These are phyloP conservation scores for Aptenodytes forsteri DNA, from an alignment of 2,113 vertebrate genomes.

Conservation along the genomic window DNA sequence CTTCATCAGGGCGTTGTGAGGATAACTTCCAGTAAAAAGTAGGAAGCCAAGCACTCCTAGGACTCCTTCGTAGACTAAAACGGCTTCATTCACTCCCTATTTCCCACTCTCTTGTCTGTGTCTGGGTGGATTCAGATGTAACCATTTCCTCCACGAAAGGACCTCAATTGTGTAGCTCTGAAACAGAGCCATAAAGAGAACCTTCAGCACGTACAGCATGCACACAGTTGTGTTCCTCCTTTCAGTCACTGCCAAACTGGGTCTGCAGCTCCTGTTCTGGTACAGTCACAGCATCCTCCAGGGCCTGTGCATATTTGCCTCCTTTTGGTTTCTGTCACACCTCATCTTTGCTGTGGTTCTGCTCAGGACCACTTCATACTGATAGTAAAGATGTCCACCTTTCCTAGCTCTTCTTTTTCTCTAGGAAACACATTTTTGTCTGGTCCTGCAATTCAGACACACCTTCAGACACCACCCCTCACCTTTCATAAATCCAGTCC, in stretches of 20 bases:
- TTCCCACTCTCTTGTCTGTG: not conserved
- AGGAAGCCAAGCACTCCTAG: not conserved
- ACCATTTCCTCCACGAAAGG: not conserved
- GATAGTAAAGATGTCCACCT: not conserved
- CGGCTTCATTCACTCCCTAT: not conserved
- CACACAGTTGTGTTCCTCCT: not conserved
- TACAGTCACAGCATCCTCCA: not conserved
- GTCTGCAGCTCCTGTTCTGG: not conserved
- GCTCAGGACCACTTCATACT: not conserved
- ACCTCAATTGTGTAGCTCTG: not conserved
- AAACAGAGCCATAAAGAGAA: not conserved
- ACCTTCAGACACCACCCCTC: not conserved
- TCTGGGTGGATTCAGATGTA: not conserved
- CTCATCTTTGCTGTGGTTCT: not conserved
- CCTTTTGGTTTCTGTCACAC: not conserved
- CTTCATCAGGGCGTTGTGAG: not conserved
- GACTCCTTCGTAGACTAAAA: not conserved
- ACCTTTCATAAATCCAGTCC: not conserved
- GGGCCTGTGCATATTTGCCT: not conserved
- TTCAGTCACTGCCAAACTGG: not conserved
- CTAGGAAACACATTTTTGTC: not conserved
- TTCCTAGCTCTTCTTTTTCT: not conserved
- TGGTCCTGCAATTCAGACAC: not conserved
- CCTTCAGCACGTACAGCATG: not conserved
- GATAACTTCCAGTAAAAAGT: slow-evolving; percentile 30